phyloP scores from a whole-genome alignment of 1,140 invertebrate genomes.

The Ceratoteleas bidentatus region DNA sequence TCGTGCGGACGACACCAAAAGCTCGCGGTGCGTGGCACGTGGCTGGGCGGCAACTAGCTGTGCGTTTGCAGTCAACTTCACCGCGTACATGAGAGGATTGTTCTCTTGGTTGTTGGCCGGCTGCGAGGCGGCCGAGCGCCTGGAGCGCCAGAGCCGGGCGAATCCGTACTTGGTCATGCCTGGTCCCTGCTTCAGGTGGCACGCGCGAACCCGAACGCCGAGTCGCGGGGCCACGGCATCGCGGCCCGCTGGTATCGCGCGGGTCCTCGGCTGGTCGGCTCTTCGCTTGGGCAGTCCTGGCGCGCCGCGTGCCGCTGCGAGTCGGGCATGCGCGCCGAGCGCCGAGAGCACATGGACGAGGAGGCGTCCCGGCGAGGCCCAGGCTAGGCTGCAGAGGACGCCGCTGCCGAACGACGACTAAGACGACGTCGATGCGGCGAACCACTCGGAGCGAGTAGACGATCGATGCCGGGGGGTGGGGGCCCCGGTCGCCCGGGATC shows the following conservation, averaged over 20 bases:
- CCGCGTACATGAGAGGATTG: slow-evolving; percentile 80
- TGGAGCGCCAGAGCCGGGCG: slow-evolving; percentile 77
- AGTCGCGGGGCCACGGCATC: background rate
- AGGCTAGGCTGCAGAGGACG: too few relatives aligned
- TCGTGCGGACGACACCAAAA: slow-evolving; percentile 42
- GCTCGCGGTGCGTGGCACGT: slow-evolving; percentile 45
- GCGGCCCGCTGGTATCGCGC: background rate
- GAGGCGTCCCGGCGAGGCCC: too few relatives aligned
- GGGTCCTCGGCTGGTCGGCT: too few relatives aligned
- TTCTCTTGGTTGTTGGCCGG: slow-evolving; percentile 78
- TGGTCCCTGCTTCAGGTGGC: background rate
- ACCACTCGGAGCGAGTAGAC: too few relatives aligned
- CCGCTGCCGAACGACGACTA: too few relatives aligned
- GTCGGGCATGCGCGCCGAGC: too few relatives aligned
- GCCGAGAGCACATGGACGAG: too few relatives aligned
- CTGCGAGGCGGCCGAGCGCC: slow-evolving; percentile 75
- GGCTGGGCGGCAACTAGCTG: slow-evolving; percentile 22
- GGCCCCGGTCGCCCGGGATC: too few relatives aligned
- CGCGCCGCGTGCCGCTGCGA: too few relatives aligned
- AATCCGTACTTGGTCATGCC: slow-evolving; percentile 77
- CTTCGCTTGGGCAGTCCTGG: too few relatives aligned
- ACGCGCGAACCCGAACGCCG: background rate
- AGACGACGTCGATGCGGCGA: too few relatives aligned
- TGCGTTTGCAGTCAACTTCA: slow-evolving; percentile 29
- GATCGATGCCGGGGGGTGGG: too few relatives aligned